Evolutionary conservation across 2,797 vertebrate genomes (phyloP).

Genomic region (Enteromius viviparus): DNA sequence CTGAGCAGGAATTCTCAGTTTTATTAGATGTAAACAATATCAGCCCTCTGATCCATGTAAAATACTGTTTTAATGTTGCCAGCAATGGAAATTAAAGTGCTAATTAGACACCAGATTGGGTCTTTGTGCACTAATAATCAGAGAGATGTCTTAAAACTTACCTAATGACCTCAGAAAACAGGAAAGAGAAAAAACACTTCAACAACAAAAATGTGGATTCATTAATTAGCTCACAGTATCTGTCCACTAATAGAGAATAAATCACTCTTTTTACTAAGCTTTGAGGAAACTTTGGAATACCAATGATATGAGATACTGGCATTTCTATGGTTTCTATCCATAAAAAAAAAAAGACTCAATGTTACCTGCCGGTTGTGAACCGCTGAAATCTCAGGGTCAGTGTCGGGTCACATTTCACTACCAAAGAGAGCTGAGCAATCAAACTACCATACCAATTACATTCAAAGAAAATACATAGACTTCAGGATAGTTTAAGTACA

Average conservation of each 20-base stretch:
- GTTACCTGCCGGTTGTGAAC: slow-evolving; percentile 55
- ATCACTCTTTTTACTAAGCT: background rate
- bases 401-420: slow-evolving; percentile 32
- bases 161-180: slow-evolving; percentile 53
- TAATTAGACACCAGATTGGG: slow-evolving; percentile 56
- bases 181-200: slow-evolving; percentile 35
- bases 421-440: slow-evolving; percentile 4
- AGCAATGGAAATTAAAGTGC: slow-evolving; percentile 45
- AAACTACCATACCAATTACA: slow-evolving; percentile 49
- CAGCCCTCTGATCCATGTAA: slow-evolving; percentile 39
- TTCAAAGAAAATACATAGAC: slow-evolving; percentile 37
- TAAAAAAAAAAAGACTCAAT: background rate
- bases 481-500: background rate
- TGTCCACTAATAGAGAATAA: background rate
- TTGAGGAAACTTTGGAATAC: background rate
- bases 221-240: slow-evolving; percentile 11
- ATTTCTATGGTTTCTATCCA: background rate
- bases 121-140: slow-evolving; percentile 31
- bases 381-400: slow-evolving; percentile 30
- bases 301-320: background rate
- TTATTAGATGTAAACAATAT: slow-evolving; percentile 36
- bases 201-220: background rate
- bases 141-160: slow-evolving; percentile 51
- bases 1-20: slow-evolving; percentile 25
- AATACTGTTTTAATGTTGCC: slow-evolving; percentile 36